A percentile compares a stretch with the other conserved stretches of the same genome.
These are phyloP conservation scores for Dyspetes luteomarginatus DNA, from an alignment of 2,888 invertebrate species.

Conservation along the genomic window DNA sequence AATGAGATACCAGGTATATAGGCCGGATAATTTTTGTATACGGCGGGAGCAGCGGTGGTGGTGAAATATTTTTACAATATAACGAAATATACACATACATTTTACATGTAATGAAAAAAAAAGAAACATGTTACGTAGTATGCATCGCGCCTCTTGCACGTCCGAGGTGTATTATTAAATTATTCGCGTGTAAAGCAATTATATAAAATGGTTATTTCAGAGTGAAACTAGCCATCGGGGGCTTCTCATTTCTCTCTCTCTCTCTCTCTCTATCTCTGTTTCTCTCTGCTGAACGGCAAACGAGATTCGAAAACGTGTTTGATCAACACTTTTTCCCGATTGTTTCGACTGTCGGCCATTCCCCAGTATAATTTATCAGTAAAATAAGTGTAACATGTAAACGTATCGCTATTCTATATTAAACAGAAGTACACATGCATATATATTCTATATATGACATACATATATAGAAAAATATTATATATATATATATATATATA, in stretches of 20 bases:
- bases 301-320: conserved; percentile 14
- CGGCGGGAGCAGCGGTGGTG: no score
- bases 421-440: background rate
- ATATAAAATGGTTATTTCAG: conserved; percentile 68
- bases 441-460: no score
- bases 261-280: background rate
- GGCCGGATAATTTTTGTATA: no score
- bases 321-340: conserved; percentile 7
- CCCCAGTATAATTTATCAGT: background rate
- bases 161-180: conserved; percentile 71
- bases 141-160: conserved; percentile 59
- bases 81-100: no score
- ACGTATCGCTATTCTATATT: background rate
- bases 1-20: no score
- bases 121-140: conserved; percentile 53
- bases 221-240: conserved; percentile 39
- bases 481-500: background rate
- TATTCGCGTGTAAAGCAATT: conserved; percentile 70
- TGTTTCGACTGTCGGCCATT: background rate
- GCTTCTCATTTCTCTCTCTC: conserved; percentile 35
- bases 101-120: no score
- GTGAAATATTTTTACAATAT: no score
- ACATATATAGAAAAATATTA: background rate
- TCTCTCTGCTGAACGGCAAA: background rate
- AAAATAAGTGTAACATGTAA: conserved; percentile 47